Evolutionary conservation across 2,888 invertebrate genomes (phyloP).

Genomic region (Drosophila koepferae): DNA sequence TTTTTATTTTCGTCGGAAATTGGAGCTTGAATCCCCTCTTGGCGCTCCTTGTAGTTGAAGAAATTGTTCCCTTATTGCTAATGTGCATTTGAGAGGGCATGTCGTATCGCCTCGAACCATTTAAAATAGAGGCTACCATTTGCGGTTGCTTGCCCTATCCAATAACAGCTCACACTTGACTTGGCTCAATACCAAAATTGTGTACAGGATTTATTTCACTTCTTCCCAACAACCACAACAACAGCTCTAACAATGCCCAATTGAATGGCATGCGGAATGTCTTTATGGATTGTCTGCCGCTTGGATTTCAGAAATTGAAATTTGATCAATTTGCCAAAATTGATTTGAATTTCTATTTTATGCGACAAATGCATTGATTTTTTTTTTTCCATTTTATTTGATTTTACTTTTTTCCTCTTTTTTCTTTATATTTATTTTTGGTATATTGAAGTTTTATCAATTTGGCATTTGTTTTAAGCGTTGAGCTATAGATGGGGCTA

Average conservation of each 20-base stretch:
- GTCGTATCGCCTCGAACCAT: constrained; percentile 4
- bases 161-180: constrained; percentile 40
- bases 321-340: constrained; percentile 14
- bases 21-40: constrained; percentile 6
- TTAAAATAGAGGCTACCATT: constrained; percentile 31
- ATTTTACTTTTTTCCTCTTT: background rate
- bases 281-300: constrained; percentile 12
- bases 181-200: constrained; percentile 12
- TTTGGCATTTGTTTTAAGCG: constrained; percentile 1
- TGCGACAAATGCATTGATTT: constrained; percentile 14
- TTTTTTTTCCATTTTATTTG: constrained; percentile 1
- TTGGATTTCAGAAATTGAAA: constrained; percentile 10
- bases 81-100: constrained; percentile 48
- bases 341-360: constrained; percentile 14
- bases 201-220: constrained; percentile 1
- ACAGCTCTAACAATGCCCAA: constrained; percentile 2
- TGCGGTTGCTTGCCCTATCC: constrained; percentile 42
- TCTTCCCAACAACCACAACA: background rate
- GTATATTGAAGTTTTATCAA: background rate
- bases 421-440: background rate
- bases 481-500: background rate
- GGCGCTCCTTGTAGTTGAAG: constrained; percentile 38
- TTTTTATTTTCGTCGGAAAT: constrained; percentile 31
- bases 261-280: constrained; percentile 10
- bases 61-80: constrained; percentile 48